A percentile compares a stretch with the other conserved stretches of the same genome.
phyloP scores from a whole-genome alignment of 2,888 invertebrate genomes.

The Watsonalla cultraria region DNA sequence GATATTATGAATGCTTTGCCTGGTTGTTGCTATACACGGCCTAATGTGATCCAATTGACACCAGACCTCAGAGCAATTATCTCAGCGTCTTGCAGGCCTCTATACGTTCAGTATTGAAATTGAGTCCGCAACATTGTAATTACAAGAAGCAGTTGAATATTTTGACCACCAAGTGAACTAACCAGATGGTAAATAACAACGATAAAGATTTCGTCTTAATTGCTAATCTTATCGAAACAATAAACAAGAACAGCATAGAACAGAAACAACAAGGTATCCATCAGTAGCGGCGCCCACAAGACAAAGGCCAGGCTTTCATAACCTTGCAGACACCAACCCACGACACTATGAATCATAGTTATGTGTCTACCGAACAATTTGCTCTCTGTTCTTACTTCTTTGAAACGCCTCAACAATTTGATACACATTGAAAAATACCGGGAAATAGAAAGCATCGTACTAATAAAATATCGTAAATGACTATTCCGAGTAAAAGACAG shows the following conservation, averaged over 20 bases:
- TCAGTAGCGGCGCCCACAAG: conserved; percentile 28
- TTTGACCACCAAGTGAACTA: too few species aligned
- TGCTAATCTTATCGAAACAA: neutral
- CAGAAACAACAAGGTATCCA: conserved; percentile 27
- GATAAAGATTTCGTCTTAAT: too few species aligned
- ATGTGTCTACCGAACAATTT: conserved; percentile 3
- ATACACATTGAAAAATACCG: neutral
- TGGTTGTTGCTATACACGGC: too few species aligned
- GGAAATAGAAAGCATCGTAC: conserved; percentile 7
- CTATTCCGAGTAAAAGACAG: neutral
- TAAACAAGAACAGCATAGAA: conserved; percentile 9
- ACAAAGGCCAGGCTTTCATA: conserved; percentile 54
- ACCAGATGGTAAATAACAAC: too few species aligned
- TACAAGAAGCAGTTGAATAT: too few species aligned
- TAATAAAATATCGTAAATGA: conserved; percentile 1
- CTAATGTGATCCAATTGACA: too few species aligned
- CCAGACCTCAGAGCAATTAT: too few species aligned
- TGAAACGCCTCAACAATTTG: neutral
- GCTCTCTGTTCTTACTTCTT: neutral
- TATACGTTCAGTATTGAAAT: too few species aligned
- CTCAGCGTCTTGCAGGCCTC: too few species aligned
- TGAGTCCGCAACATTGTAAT: too few species aligned
- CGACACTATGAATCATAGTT: conserved; percentile 35
- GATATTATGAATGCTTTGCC: too few species aligned
- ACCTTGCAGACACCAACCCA: conserved; percentile 33